Evolutionary conservation across 2,888 invertebrate genomes (phyloP).

Genomic region (Agapostemon virescens): DNA sequence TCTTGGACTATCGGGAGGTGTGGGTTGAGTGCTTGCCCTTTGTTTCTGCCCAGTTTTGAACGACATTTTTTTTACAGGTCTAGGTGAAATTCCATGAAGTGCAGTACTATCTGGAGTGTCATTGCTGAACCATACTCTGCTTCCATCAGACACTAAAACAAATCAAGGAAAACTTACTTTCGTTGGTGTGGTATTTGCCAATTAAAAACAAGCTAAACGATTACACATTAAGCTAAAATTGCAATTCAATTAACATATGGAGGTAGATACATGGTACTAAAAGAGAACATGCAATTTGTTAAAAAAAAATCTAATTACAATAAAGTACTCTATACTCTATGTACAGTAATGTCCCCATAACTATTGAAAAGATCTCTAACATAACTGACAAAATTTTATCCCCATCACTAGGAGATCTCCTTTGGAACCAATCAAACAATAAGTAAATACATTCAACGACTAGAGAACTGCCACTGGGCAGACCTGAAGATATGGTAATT

Average conservation of each 20-base stretch:
- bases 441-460: too few relatives aligned
- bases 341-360: too few relatives aligned
- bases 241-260: constrained; percentile 17
- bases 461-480: too few relatives aligned
- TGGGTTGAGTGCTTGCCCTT: constrained; percentile 73
- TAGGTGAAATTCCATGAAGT: constrained; percentile 84
- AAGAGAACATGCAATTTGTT: constrained; percentile 47
- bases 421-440: too few relatives aligned
- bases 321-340: constrained; percentile 8
- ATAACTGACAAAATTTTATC: too few relatives aligned
- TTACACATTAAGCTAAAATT: constrained; percentile 14
- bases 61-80: constrained; percentile 86
- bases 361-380: too few relatives aligned
- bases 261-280: constrained; percentile 23
- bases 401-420: too few relatives aligned
- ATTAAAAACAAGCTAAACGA: constrained; percentile 15
- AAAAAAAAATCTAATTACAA: constrained; percentile 7
- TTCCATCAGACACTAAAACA: constrained; percentile 76
- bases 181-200: not conserved
- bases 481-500: too few relatives aligned
- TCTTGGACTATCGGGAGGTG: constrained; percentile 79
- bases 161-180: not conserved
- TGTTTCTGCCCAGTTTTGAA: constrained; percentile 83
- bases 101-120: constrained; percentile 77
- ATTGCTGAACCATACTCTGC: constrained; percentile 83